phyloP scores from a whole-genome alignment of 2,797 vertebrate species.

The Menidia menidia region DNA sequence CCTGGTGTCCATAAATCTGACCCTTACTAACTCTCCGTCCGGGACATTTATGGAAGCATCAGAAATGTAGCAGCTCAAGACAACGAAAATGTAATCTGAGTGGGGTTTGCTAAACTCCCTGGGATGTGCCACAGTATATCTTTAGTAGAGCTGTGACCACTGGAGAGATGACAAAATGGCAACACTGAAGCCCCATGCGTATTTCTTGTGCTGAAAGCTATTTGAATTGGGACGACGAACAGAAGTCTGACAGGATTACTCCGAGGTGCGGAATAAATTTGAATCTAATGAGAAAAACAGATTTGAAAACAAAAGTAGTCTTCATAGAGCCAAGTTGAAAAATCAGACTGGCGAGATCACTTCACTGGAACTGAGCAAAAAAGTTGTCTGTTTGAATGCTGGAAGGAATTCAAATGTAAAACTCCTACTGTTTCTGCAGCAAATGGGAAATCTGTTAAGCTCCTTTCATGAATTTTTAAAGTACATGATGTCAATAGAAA shows the following conservation, averaged over 20 bases:
- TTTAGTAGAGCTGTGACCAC: slow-evolving; percentile 29
- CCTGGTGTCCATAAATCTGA: slow-evolving; percentile 30
- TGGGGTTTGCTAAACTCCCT: slow-evolving; percentile 44
- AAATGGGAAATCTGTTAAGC: slow-evolving; percentile 24
- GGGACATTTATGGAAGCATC: slow-evolving; percentile 18
- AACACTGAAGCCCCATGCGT: slow-evolving; percentile 24
- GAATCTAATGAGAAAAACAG: slow-evolving; percentile 64
- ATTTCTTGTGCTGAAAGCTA: slow-evolving; percentile 49
- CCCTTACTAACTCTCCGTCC: slow-evolving; percentile 4
- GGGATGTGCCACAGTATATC: slow-evolving; percentile 30
- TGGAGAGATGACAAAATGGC: slow-evolving; percentile 45
- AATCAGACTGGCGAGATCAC: slow-evolving; percentile 28
- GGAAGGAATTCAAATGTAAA: slow-evolving; percentile 31
- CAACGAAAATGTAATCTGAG: slow-evolving; percentile 14
- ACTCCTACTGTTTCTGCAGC: slow-evolving; percentile 23
- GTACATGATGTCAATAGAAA: not conserved
- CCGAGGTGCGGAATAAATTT: slow-evolving; percentile 48
- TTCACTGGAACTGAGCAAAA: slow-evolving; percentile 39
- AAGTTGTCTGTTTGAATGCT: slow-evolving; percentile 11
- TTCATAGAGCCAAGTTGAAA: slow-evolving; percentile 37
- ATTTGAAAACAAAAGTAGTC: slow-evolving; percentile 41
- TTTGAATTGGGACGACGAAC: slow-evolving; percentile 51
- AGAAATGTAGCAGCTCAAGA: slow-evolving; percentile 23
- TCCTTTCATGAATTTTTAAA: not conserved
- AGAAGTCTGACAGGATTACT: slow-evolving; percentile 54